Percentiles rank a stretch among this genome's conserved stretches.
phyloP scores from a whole-genome alignment of 2,113 vertebrate genomes.

The Emydura subglobosa region DNA sequence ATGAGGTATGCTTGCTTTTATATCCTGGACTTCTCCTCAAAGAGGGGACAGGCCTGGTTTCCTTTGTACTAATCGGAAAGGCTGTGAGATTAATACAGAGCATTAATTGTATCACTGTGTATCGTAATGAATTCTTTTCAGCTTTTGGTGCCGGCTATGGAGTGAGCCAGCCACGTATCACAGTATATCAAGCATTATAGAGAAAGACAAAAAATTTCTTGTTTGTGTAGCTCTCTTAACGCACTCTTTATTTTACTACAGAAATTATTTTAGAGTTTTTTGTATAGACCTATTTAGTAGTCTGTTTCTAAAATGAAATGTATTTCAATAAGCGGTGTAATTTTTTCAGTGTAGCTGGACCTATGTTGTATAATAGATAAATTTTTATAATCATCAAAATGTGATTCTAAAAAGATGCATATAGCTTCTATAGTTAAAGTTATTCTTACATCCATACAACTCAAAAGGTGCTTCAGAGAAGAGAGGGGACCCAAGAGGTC shows the following conservation, averaged over 20 bases:
- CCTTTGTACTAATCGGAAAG: constrained; percentile 84
- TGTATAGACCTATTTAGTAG: constrained; percentile 87
- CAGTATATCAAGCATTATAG: constrained; percentile 79
- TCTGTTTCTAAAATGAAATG: constrained; percentile 86
- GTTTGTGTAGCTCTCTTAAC: constrained; percentile 85
- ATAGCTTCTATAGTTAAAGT: constrained; percentile 79
- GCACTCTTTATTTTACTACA: constrained; percentile 88
- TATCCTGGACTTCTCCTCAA: constrained; percentile 81
- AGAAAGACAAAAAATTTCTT: constrained; percentile 72
- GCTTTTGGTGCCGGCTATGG: constrained; percentile 69
- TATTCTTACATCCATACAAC: constrained; percentile 76
- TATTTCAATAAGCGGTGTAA: constrained; percentile 87
- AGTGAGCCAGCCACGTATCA: constrained; percentile 67
- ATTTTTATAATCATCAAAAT: constrained; percentile 84
- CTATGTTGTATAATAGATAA: constrained; percentile 86
- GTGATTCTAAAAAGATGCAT: constrained; percentile 82
- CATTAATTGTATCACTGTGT: constrained; percentile 87
- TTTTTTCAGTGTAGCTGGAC: constrained; percentile 88
- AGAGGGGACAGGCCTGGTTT: constrained; percentile 80
- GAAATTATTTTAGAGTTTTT: constrained; percentile 90
- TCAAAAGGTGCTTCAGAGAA: constrained; percentile 79
- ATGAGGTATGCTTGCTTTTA: constrained; percentile 87
- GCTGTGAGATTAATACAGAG: constrained; percentile 84
- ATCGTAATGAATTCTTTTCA: constrained; percentile 77
- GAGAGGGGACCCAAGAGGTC: constrained; percentile 39